Evolutionary conservation across 2,888 invertebrate genomes (phyloP), one percentile per base, ranked within the genome.

Genomic region (Antheraea yamamai): DNA sequence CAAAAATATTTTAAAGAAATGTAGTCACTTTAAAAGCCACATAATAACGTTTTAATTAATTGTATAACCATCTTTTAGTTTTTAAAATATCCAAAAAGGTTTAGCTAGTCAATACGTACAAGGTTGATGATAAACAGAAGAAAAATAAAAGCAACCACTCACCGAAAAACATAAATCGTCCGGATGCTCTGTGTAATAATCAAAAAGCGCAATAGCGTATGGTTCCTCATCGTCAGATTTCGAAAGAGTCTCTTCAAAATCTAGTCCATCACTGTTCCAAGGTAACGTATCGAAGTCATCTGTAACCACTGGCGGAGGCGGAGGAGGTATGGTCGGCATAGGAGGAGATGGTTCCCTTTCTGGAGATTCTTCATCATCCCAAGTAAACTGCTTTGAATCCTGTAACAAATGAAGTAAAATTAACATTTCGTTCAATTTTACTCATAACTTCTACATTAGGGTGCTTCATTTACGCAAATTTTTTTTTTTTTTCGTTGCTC

Each of bases 151-250:
- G 61, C 26, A 76, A 75, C 70, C 77, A 94, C 96, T 96, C 88
- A 98, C 97, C 92, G 96, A 96, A 88, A 98, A 97, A 80, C 96
- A 95, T 78, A 98, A 95, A 95, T 98, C 98, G 81, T 97, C 97
- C 23, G 95, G 94, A 84, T 98, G 97, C 20, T 95, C 95, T 20
- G 97, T 96, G 78, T 96, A 95, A 85, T 97, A 98, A 90, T 98
- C 97, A 88, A 96, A 98, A 66, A 97, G 91, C 20, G 98, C 97
- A 77, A 98, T 95, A 26, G 97, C 98, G 87, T 97, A 96, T 0
- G 98, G 96, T 80, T 95, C 92, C 30, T 95, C 90, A 6, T 84
- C 83, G 72, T 83, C 81, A 16, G 39, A 23, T 18, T 52, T 66
- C 18, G 72, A 35, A 20, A 68, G 55, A n/a, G 35, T 68, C 20